These are phyloP conservation scores for Mechanitis mazaeus DNA, from an alignment of 2,888 invertebrate genomes.

Conservation along the genomic window DNA sequence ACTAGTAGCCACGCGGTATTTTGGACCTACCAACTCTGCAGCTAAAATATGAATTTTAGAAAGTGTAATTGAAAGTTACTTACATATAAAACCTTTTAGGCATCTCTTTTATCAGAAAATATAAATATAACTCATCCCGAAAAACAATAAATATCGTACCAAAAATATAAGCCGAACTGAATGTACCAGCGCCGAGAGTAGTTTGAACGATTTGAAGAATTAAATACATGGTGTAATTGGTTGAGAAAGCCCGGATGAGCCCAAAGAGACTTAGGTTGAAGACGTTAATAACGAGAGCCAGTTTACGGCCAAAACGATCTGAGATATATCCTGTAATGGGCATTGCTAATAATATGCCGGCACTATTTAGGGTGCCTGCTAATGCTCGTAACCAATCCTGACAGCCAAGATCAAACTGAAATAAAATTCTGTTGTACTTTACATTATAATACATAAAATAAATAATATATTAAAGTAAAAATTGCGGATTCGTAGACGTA, in stretches of 20 bases:
- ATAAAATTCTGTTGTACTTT: conserved; percentile 8
- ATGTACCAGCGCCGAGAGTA: conserved; percentile 72
- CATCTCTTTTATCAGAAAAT: not conserved
- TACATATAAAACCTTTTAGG: not conserved
- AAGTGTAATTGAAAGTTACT: not conserved
- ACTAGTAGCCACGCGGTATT: conserved; percentile 81
- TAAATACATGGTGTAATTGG: conserved; percentile 74
- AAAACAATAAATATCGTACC: conserved; percentile 35
- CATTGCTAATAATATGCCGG: conserved; percentile 80
- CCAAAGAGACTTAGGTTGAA: conserved; percentile 60
- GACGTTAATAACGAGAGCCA: conserved; percentile 52
- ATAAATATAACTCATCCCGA: not conserved
- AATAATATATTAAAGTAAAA: too few species aligned
- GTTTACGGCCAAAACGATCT: conserved; percentile 72
- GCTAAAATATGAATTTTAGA: conserved; percentile 14
- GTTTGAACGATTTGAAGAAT: conserved; percentile 73
- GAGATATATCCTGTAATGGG: conserved; percentile 79
- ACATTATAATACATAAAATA: not conserved
- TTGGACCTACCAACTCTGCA: conserved; percentile 85
- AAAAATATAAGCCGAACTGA: conserved; percentile 69
- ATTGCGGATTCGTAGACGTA: too few species aligned
- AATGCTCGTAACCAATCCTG: conserved; percentile 79
- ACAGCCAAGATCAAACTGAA: conserved; percentile 75
- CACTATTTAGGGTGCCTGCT: conserved; percentile 79
- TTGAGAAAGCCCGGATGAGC: conserved; percentile 72